Evolutionary conservation across 2,113 vertebrate genomes (phyloP).

Genomic region (Psephotus haematonotus): DNA sequence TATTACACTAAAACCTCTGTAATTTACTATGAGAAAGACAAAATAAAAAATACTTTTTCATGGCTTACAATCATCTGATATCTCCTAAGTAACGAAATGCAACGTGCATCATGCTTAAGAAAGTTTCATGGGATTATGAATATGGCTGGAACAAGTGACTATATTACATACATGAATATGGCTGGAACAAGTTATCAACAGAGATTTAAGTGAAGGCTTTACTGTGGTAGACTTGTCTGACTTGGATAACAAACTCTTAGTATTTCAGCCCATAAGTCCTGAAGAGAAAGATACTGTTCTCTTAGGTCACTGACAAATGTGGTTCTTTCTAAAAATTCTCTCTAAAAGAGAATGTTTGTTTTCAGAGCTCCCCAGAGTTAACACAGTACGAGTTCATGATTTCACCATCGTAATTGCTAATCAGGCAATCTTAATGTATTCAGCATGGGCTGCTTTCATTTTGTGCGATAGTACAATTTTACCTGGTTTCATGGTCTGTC

Average conservation of each 20-base stretch:
- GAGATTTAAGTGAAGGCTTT: conserved; percentile 2
- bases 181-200: conserved; percentile 14
- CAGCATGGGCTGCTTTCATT: not conserved
- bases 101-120: not conserved
- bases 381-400: not conserved
- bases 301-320: not conserved
- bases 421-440: not conserved
- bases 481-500: not conserved
- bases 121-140: not conserved
- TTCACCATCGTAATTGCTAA: not conserved
- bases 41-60: not conserved
- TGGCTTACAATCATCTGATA: not conserved
- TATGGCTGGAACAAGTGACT: not conserved
- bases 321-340: too few relatives aligned
- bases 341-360: conserved; percentile 48
- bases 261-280: conserved; percentile 18
- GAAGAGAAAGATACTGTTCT: conserved; percentile 33
- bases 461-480: not conserved
- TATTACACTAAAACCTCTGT: not conserved
- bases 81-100: not conserved
- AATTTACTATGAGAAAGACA: not conserved
- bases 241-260: conserved; percentile 26
- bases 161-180: not conserved
- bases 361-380: conserved; percentile 20
- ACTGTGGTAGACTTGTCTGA: not conserved